Percentiles rank a stretch among this genome's conserved stretches.
Conservation (phyloP, 2,113 vertebrate genomes). For the Andinoacara biseriatus region DNA sequence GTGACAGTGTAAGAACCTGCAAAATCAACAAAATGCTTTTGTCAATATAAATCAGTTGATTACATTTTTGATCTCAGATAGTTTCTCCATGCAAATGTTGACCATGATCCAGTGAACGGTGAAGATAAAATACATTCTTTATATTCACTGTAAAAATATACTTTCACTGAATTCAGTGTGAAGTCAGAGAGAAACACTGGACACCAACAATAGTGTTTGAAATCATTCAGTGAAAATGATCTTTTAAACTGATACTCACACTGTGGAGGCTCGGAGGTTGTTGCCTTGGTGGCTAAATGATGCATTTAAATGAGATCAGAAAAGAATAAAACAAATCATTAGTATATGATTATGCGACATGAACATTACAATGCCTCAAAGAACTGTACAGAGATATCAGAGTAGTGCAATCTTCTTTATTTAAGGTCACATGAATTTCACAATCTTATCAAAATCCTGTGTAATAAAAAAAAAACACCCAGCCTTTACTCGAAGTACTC, state of each 20-base stretch:
- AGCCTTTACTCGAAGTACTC: constrained; percentile 20
- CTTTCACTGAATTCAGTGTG: no score
- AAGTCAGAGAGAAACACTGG: no score
- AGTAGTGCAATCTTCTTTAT: background rate
- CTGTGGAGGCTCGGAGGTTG: background rate
- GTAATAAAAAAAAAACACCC: constrained; percentile 15
- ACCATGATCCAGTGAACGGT: no score
- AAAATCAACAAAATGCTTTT: background rate
- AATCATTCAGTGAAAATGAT: background rate
- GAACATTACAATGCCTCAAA: no score
- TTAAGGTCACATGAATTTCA: background rate
- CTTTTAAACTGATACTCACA: constrained; percentile 59
- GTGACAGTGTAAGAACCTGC: constrained; percentile 49
- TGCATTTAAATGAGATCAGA: background rate
- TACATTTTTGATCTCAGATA: background rate
- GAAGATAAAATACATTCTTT: no score
- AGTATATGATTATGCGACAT: background rate
- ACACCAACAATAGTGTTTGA: background rate
- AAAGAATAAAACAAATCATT: background rate
- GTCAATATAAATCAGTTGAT: background rate
- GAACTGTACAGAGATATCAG: no score
- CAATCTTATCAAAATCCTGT: background rate
- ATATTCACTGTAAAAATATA: no score
- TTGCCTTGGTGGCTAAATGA: background rate
- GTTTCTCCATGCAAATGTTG: background rate